Base-by-base conservation (phyloP, 1,140 invertebrate species). In the Aphelinus atriplicis region DNA sequence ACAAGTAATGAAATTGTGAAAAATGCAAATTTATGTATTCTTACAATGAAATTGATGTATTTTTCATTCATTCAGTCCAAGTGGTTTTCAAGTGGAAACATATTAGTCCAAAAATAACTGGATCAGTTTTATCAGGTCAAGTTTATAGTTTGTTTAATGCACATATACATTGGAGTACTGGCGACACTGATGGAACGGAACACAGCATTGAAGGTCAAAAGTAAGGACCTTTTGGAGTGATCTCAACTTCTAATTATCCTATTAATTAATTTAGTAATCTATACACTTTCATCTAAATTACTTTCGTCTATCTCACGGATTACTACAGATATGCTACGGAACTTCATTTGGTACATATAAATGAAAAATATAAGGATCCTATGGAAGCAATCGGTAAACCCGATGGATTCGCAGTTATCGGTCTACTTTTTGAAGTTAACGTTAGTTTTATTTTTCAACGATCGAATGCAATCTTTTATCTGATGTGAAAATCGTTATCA, bases 121-220 rank as follows among this genome's bases (percentile, higher is more conserved):
- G 63, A 7, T 6, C 63, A 4, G 50, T 65, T 50, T 51, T 65
- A 2, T 65, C 63, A 0, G 4, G 46, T 7, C 55, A 55, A 58
- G n/a, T 48, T 43, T 68, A 68, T 9, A 48, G 5, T 0, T 47
- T 68, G 4, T 3, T 5, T 48, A 57, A 58, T 5, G 68, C 7
- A 51, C 68, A 70, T 53, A 0, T 70, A 26, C 68, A 70, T 51
- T 70, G 58, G 57, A 50, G 47, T 43, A 51, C 47, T 3, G 43
- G 42, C 43, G 58, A 70, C 45, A 43, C 48, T 70, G 45, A 50
- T 7, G 68, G 68, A 4, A 61, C 68, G 1, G 68, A 70, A 42
- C 68, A 70, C 48, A 61, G 57, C 46, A 43, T 70, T n/a, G 43
- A 68, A 45, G 42, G 58, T 9, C 46, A 58, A 62, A 70, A 70